Conservation (phyloP, 1,140 invertebrate genomes). For the Tenebrio molitor region DNA sequence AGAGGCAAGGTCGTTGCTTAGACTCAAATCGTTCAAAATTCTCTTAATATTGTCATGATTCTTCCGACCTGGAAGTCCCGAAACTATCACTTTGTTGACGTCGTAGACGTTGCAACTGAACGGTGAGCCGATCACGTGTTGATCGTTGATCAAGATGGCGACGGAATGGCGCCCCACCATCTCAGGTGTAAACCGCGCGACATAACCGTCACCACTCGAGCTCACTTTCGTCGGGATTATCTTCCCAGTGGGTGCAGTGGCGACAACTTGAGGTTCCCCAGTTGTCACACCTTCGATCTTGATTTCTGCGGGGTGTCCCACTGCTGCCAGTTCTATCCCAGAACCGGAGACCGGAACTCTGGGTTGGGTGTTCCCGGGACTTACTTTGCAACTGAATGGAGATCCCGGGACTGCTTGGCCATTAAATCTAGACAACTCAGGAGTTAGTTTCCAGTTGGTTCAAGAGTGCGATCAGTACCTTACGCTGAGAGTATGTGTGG, state of each 20-base stretch:
- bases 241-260: slow-evolving; percentile 84
- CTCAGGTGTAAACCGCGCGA: slow-evolving; percentile 83
- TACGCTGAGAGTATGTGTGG: slow-evolving; percentile 89
- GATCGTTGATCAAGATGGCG: slow-evolving; percentile 82
- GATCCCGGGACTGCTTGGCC: slow-evolving; percentile 95
- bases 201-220: slow-evolving; percentile 76
- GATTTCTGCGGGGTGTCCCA: slow-evolving; percentile 70
- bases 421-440: slow-evolving; percentile 90
- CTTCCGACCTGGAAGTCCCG: slow-evolving; percentile 74
- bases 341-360: slow-evolving; percentile 71
- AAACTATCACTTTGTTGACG: slow-evolving; percentile 86
- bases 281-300: slow-evolving; percentile 70
- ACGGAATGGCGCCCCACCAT: slow-evolving; percentile 91
- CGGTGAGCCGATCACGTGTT: slow-evolving; percentile 90
- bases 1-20: slow-evolving; percentile 70
- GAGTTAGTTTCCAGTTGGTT: slow-evolving; percentile 23
- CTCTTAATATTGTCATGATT: slow-evolving; percentile 59
- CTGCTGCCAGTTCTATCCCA: slow-evolving; percentile 72
- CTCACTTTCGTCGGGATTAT: slow-evolving; percentile 77
- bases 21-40: slow-evolving; percentile 68
- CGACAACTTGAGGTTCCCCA: slow-evolving; percentile 77
- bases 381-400: slow-evolving; percentile 88
- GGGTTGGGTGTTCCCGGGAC: slow-evolving; percentile 67
- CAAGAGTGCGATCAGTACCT: no score
- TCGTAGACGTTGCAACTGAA: slow-evolving; percentile 95